Base-by-base conservation (phyloP, 2,113 vertebrate genomes). In the Sinosuthora webbiana region DNA sequence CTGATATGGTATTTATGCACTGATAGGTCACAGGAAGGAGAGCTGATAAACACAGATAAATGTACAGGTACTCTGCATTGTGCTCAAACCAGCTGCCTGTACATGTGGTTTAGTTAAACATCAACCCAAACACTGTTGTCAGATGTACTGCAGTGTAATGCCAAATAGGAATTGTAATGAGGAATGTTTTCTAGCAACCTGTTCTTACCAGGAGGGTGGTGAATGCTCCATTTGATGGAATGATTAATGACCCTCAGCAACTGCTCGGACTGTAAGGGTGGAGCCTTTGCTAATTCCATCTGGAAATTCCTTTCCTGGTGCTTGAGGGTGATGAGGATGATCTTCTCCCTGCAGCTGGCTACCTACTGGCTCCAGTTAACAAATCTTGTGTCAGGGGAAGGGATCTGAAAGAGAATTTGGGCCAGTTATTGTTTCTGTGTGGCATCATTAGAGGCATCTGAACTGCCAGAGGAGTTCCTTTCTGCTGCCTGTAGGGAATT, bases 251-350 rank as follows among this genome's bases (percentile, higher is more conserved):
- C 7, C 35, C 33, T 86, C 44, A 13, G 63, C 3, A 39, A 60
- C 87, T 45, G 62, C 85, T 87, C 1, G 0, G 55, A 27, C 44
- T 45, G 56, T 4, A 75, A 42, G 62, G 77, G 83, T 1, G 74
- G 69, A 95, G 62, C 74, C 86, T 91, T 60, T 67, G 52, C 87
- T 89, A 57, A 83, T 85, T 76, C 73, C n/a, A 69, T 13, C 41
- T 94, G 93, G 83, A 79, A 95, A 82, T 89, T 87, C 77, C 71
- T 70, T 92, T 89, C 76, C 57, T 95, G 81, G 13, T 83, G 64
- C 73, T 87, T 68, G n/a, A 74, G 64, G 75, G 47, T 68, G 80
- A 75, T 37, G 83, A 74, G 89, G 44, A 63, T 41, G 6, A 23
- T 56, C 37, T 74, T 52, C 57, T 86, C 45, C 39, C 63, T 92